These are phyloP conservation scores for Drosophila yooni DNA, from an alignment of 2,888 invertebrate species.

Conservation along the genomic window DNA sequence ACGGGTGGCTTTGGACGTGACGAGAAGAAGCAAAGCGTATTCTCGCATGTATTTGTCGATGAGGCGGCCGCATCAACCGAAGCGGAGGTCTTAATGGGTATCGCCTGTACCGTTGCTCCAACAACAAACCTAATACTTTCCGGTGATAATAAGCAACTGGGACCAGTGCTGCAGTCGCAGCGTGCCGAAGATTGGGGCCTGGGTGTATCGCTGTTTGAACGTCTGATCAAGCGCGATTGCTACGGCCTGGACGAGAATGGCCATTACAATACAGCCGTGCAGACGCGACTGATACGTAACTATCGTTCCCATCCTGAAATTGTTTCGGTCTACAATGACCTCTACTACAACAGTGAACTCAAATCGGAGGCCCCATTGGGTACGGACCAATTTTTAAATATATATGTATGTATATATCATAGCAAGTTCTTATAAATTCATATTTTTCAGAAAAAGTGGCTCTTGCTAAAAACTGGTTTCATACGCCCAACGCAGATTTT, in stretches of 20 bases:
- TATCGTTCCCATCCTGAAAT: slow-evolving; percentile 90
- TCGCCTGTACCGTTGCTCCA: slow-evolving; percentile 83
- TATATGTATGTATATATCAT: background rate
- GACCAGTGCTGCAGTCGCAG: slow-evolving; percentile 87
- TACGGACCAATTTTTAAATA: slow-evolving; percentile 8
- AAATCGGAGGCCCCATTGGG: slow-evolving; percentile 82
- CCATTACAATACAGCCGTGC: slow-evolving; percentile 86
- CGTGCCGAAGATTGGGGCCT: slow-evolving; percentile 76
- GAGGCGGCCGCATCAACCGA: slow-evolving; percentile 91
- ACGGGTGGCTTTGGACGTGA: slow-evolving; percentile 83
- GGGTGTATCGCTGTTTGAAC: slow-evolving; percentile 88
- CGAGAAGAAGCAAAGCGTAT: slow-evolving; percentile 72
- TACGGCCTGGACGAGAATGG: slow-evolving; percentile 68
- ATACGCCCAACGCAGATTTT: slow-evolving; percentile 85
- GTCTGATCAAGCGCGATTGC: slow-evolving; percentile 87
- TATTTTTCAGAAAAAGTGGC: slow-evolving; percentile 59
- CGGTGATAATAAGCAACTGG: slow-evolving; percentile 91
- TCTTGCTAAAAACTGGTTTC: slow-evolving; percentile 81
- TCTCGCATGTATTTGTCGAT: slow-evolving; percentile 90
- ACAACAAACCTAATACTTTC: slow-evolving; percentile 87
- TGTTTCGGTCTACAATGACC: slow-evolving; percentile 88
- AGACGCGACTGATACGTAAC: slow-evolving; percentile 91
- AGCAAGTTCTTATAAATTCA: background rate
- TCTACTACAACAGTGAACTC: slow-evolving; percentile 90
- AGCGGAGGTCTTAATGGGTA: slow-evolving; percentile 88